Evolutionary conservation across 64 coral and sea anemone genomes (phyloP), one percentile per base, ranked within the genome.

Genomic region (Montipora sp.): DNA sequence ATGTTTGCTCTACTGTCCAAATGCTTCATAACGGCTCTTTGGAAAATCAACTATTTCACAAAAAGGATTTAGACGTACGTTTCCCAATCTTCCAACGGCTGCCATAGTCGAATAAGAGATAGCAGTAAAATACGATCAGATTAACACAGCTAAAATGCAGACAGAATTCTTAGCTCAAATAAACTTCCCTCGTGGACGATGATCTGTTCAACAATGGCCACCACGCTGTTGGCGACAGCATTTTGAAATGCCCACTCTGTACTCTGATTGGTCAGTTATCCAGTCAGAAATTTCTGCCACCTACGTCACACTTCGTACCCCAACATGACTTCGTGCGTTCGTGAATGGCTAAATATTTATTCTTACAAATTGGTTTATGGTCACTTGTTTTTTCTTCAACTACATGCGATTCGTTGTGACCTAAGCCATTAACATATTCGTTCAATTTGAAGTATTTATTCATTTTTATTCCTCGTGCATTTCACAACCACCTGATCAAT

Each of bases 241-340:
- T 99, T 63, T 99, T 99, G 94, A 99, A 99, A 81, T 94, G 58
- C 88, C 87, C 94, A 75, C 98, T 10, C 92, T 93, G 55, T 44
- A 2, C 16, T 92, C 89, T 99, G 92, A 99, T 99, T 99, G 98
- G 98, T 78, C 66, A 48, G 85, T 84, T 66, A 18, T 12, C 23
- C 18, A 67, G 61, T 89, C 80, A 84, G 59, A 50, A 75, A 84
- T 84, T 84, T 84, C 47, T 11, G 19, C 68, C 82, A 50, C 16
- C 2, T 85, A 85, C 65, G 82, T 85, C 63, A 85, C 19, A 10
- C 6, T 57, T 57, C 53, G 11, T 36, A 36, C 36, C 36, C 36
- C 36, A 36, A 36, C 36, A 2, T 57, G 11, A 57, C 53, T 68
- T 68, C 63, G 63, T 68, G 63, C 16, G 14, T 57, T 11, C 7